Percentiles rank a stretch among this genome's conserved stretches.
Conservation (phyloP, 2,113 vertebrate species). For the Thinocorus orbignyianus region DNA sequence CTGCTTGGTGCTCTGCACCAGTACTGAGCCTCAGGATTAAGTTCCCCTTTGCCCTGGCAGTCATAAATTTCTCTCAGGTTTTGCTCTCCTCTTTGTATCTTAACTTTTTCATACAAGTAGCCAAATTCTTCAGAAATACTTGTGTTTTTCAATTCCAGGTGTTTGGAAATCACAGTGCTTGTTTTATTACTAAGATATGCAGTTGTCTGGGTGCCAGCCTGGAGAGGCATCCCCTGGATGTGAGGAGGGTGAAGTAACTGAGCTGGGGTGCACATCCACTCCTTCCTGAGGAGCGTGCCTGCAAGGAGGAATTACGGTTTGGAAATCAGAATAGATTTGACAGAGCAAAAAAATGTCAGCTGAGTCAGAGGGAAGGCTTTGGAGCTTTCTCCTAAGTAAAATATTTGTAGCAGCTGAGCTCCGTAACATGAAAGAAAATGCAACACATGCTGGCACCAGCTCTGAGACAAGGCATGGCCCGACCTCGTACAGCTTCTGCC, state of each 20-base stretch:
- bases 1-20: background rate
- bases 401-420: background rate
- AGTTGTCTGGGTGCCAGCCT: background rate
- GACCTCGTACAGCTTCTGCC: background rate
- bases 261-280: background rate
- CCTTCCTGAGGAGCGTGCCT: accelerated
- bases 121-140: background rate
- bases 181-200: background rate
- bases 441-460: accelerated
- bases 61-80: background rate
- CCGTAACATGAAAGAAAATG: background rate
- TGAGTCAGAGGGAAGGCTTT: background rate
- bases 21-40: background rate
- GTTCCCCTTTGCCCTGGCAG: background rate
- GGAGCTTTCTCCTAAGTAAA: background rate
- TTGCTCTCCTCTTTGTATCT: background rate
- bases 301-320: background rate
- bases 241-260: background rate
- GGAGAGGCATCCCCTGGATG: background rate
- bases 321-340: background rate
- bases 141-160: background rate
- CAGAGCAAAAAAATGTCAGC: background rate
- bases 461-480: background rate
- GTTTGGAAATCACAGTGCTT: background rate
- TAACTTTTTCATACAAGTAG: background rate